A percentile compares a stretch with the other conserved stretches of the same genome.
Evolutionary conservation across 2,113 vertebrate species (phyloP).

Genomic region (Macquaria ambigua): DNA sequence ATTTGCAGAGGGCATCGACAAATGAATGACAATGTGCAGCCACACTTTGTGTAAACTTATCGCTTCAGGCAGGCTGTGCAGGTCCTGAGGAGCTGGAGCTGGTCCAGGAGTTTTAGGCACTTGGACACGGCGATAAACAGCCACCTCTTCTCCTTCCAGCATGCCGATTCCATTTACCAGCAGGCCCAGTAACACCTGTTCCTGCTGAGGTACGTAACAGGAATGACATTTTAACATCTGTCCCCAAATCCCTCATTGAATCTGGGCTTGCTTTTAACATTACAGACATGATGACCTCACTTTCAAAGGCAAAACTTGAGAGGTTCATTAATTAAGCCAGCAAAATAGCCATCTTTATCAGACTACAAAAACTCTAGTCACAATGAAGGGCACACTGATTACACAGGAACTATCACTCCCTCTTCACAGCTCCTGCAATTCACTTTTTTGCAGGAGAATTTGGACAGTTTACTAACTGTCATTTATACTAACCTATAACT

Average conservation of each 20-base stretch:
- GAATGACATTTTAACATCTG: constrained; percentile 61
- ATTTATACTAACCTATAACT: too few species aligned
- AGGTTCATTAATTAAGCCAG: constrained; percentile 30
- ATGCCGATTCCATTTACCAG: constrained; percentile 31
- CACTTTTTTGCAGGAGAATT: not conserved
- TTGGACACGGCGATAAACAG: constrained; percentile 30
- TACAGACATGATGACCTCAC: constrained; percentile 12
- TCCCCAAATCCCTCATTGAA: constrained; percentile 13
- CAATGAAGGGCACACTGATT: constrained; percentile 40
- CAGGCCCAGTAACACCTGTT: constrained; percentile 45
- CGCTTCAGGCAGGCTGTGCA: not conserved
- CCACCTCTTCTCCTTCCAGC: constrained; percentile 34
- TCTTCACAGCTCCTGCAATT: constrained; percentile 3
- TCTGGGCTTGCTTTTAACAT: constrained; percentile 31
- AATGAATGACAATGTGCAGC: constrained; percentile 8
- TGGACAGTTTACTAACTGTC: too few species aligned
- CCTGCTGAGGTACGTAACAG: constrained; percentile 38
- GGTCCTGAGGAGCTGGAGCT: constrained; percentile 12
- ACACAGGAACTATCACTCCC: not conserved
- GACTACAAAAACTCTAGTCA: not conserved
- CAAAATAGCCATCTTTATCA: constrained; percentile 15
- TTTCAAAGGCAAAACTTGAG: constrained; percentile 50
- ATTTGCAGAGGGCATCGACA: constrained; percentile 22
- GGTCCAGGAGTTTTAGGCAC: constrained; percentile 25
- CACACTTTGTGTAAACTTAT: constrained; percentile 27